Conservation (phyloP, 2,797 vertebrate species). For the Gobionotothen gibberifrons region DNA sequence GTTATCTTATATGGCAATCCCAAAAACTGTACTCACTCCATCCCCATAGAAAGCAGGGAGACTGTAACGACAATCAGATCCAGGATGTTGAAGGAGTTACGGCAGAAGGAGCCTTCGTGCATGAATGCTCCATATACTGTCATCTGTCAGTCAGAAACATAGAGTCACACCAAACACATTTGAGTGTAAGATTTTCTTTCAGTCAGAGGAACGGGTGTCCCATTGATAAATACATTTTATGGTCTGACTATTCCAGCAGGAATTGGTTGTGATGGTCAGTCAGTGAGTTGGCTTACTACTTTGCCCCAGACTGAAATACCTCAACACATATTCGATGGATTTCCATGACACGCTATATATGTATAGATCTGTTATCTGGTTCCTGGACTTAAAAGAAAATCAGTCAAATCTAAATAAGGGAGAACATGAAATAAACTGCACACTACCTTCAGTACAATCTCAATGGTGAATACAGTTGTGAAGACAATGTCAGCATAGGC, state of each 20-base stretch:
- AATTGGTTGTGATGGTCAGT: too few relatives aligned
- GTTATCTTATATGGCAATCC: neutral
- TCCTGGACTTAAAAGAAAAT: neutral
- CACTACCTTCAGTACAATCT: slow-evolving; percentile 95
- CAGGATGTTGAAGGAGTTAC: slow-evolving; percentile 98
- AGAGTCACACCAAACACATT: slow-evolving; percentile 8
- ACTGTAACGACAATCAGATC: slow-evolving; percentile 96
- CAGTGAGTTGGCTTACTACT: too few relatives aligned
- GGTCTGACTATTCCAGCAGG: too few relatives aligned
- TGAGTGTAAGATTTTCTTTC: neutral
- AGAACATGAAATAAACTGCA: neutral
- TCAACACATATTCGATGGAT: too few relatives aligned
- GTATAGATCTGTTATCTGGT: neutral
- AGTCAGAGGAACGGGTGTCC: neutral
- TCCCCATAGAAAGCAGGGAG: slow-evolving; percentile 95
- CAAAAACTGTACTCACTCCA: slow-evolving; percentile 87
- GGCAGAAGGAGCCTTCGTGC: slow-evolving; percentile 97
- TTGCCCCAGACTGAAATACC: too few relatives aligned
- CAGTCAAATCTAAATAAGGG: neutral
- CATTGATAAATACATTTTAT: neutral
- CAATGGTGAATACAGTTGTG: slow-evolving; percentile 96
- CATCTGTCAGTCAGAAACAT: slow-evolving; percentile 87
- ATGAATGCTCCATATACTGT: slow-evolving; percentile 95
- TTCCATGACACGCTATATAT: neutral
- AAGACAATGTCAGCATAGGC: slow-evolving; percentile 95